These are phyloP conservation scores for Centropus unirufus DNA, from an alignment of 2,113 vertebrate species.

Conservation along the genomic window DNA sequence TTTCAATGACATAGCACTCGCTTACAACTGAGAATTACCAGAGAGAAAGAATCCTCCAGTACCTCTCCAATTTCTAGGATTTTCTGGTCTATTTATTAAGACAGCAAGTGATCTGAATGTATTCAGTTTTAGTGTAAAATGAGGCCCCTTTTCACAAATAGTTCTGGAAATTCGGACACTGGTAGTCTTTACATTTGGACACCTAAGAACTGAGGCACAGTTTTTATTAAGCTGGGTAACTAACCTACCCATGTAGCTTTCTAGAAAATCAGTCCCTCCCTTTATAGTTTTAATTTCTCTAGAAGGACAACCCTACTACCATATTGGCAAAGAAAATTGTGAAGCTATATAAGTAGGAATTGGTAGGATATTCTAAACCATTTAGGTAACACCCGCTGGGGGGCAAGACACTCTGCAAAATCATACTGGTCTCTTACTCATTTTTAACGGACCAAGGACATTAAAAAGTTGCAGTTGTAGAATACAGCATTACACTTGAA, in stretches of 20 bases:
- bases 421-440: not conserved
- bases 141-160: not conserved
- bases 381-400: not conserved
- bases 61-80: not conserved
- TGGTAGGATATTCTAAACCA: not conserved
- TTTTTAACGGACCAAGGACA: not conserved
- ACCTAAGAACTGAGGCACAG: not conserved
- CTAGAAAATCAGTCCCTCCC: not conserved
- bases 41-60: not conserved
- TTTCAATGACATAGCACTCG: not conserved
- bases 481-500: not conserved
- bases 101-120: not conserved
- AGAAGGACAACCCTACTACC: not conserved
- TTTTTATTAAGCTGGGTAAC: constrained; percentile 23
- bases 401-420: not conserved
- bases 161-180: not conserved
- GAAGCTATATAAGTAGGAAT: accelerated
- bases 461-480: not conserved
- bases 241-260: not conserved
- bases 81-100: not conserved
- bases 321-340: not conserved
- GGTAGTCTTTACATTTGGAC: not conserved
- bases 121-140: not conserved
- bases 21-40: not conserved
- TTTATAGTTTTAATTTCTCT: not conserved